phyloP scores from a whole-genome alignment of 2,113 vertebrate species.

The Leucopsar rothschildi region DNA sequence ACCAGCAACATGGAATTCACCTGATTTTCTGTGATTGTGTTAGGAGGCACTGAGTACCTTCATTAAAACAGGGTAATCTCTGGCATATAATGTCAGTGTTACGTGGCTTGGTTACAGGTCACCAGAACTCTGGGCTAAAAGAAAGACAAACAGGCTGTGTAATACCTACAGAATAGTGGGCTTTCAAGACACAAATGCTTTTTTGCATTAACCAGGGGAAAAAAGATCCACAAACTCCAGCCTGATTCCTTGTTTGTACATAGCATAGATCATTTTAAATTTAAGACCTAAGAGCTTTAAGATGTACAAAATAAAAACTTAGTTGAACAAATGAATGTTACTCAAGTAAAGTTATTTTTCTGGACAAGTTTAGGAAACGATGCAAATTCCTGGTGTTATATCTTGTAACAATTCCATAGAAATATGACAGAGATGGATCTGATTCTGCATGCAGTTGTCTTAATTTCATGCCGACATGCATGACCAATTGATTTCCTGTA shows the following conservation, averaged over 20 bases:
- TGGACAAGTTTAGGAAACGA: not conserved
- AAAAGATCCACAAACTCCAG: not conserved
- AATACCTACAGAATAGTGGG: not conserved
- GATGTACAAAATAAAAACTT: not conserved
- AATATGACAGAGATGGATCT: not conserved
- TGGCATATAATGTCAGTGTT: rapidly evolving
- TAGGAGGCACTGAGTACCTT: not conserved
- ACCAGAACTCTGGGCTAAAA: not conserved
- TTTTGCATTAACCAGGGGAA: not conserved
- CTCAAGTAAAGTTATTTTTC: not conserved
- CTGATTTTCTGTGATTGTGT: not conserved
- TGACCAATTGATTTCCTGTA: not conserved
- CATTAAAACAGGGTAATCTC: not conserved
- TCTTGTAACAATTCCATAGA: not conserved
- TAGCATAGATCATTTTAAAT: not conserved
- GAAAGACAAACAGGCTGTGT: not conserved
- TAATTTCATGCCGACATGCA: not conserved
- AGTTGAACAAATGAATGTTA: not conserved
- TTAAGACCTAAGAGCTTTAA: not conserved
- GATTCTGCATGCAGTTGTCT: not conserved
- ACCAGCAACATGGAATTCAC: not conserved
- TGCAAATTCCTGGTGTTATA: not conserved
- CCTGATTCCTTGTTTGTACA: not conserved
- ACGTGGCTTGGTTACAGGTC: not conserved
- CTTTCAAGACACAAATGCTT: not conserved